Conservation (phyloP, 1,140 invertebrate species). For the Polyergus mexicanus region DNA sequence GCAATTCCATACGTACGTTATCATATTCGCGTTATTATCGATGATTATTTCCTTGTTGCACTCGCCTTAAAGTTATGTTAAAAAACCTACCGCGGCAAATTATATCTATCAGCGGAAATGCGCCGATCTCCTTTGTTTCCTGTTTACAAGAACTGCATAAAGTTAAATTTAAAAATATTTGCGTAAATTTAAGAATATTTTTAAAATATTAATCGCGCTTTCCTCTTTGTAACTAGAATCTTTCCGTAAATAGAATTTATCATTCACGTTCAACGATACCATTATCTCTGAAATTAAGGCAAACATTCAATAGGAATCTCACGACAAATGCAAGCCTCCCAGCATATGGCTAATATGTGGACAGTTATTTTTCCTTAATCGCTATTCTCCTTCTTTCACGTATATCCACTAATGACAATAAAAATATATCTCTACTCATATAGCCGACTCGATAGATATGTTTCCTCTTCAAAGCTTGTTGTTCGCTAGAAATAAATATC, state of each 20-base stretch:
- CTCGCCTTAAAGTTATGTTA: slow-evolving; percentile 40
- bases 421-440: slow-evolving; percentile 77
- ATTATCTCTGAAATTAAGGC: slow-evolving; percentile 36
- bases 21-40: not conserved
- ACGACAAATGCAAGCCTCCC: slow-evolving; percentile 44
- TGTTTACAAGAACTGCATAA: not conserved
- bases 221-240: not conserved
- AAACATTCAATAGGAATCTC: slow-evolving; percentile 62
- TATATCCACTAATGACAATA: slow-evolving; percentile 66
- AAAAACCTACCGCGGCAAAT: slow-evolving; percentile 40
- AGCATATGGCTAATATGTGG: slow-evolving; percentile 30
- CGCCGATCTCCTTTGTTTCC: not conserved
- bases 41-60: slow-evolving; percentile 58
- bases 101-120: slow-evolving; percentile 39
- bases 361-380: slow-evolving; percentile 38
- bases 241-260: slow-evolving; percentile 20
- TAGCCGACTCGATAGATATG: slow-evolving; percentile 68
- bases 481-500: slow-evolving; percentile 39
- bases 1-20: not conserved
- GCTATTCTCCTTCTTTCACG: not conserved
- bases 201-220: not conserved
- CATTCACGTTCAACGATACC: slow-evolving; percentile 33
- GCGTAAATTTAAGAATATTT: slow-evolving; percentile 13
- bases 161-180: not conserved
- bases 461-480: slow-evolving; percentile 65